Evolutionary conservation across 2,797 vertebrate species (phyloP), one percentile per base, ranked within the genome.

Genomic region (Arvicola amphibius): DNA sequence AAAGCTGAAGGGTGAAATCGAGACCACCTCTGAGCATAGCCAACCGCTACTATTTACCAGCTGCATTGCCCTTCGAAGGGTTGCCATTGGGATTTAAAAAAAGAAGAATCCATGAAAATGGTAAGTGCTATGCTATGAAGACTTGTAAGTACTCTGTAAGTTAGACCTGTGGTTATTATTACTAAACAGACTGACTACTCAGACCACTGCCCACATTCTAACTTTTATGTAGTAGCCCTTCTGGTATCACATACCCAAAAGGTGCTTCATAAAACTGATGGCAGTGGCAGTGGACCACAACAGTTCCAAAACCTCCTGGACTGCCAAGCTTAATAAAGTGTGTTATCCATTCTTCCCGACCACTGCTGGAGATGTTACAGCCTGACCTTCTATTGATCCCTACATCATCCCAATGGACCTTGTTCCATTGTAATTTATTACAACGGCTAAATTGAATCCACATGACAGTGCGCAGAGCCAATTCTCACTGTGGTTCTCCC

Each of bases 391-490:
- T 96, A 98, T 91, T 97, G 97, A 98, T 98, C 97, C 97, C 95
- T 95, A 95, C 97, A 93, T 92, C 19, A 17, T 97, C 97, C 97
- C 97, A 92, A 67, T 94, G 96, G 97, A 97, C 96, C 95, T 83
- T 96, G 96, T 94, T 97, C 94, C 95, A 92, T 48, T 96, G 94
- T 97, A 97, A 97, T 97, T 97, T 98, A 98, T 98, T 97, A 97
- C 95, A 97, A 97, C 89, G 95, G 93, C 97, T 95, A 98, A 98
- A 98, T 97, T 97, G 96, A 97, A 98, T 97, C 97, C 97, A 98
- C 96, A 98, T 98, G 97, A 98, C 92, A 94, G 95, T 93, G 84
- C 83, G 95, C 94, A 85, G 92, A 97, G 97, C 97, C 97, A 98
- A 73, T 96, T 97, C 93, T 96, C 95, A 95, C 40, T 94, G 94